phyloP scores from a whole-genome alignment of 2,888 invertebrate species.

The Schizaphis graminum region DNA sequence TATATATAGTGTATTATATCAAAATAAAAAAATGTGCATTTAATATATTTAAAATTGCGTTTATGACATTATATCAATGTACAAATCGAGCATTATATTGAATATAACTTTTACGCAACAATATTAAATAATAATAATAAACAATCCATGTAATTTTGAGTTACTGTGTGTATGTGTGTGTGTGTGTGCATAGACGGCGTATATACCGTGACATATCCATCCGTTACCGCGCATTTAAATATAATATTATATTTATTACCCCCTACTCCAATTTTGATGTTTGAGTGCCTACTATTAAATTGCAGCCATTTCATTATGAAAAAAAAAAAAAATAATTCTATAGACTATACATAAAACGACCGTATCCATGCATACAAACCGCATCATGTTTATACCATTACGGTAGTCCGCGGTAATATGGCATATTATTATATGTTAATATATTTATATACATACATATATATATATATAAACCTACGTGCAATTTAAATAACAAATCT shows the following conservation, averaged over 20 bases:
- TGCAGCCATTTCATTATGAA: not conserved
- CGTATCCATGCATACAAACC: conserved; percentile 3
- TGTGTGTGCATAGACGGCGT: not conserved
- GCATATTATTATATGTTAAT: not conserved
- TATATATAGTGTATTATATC: not conserved
- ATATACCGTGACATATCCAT: conserved; percentile 43
- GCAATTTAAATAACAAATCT: not conserved
- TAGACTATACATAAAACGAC: not conserved
- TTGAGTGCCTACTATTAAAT: not conserved
- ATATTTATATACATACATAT: not conserved
- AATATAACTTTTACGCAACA: not conserved
- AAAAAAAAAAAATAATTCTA: conserved; percentile 1
- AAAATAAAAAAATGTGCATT: not conserved
- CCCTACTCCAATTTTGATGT: not conserved
- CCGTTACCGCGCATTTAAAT: not conserved
- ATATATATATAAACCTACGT: too few species aligned
- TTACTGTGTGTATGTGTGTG: not conserved
- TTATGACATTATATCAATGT: not conserved
- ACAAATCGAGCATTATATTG: conserved; percentile 5
- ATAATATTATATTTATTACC: not conserved
- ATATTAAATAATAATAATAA: conserved; percentile 9
- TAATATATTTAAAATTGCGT: not conserved
- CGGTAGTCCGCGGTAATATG: not conserved
- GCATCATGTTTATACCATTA: not conserved
- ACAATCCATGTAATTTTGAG: conserved; percentile 9